Percentiles rank a stretch among this genome's conserved stretches.
Conservation (phyloP, 1,140 invertebrate genomes). For the Conopomorpha cramerella region DNA sequence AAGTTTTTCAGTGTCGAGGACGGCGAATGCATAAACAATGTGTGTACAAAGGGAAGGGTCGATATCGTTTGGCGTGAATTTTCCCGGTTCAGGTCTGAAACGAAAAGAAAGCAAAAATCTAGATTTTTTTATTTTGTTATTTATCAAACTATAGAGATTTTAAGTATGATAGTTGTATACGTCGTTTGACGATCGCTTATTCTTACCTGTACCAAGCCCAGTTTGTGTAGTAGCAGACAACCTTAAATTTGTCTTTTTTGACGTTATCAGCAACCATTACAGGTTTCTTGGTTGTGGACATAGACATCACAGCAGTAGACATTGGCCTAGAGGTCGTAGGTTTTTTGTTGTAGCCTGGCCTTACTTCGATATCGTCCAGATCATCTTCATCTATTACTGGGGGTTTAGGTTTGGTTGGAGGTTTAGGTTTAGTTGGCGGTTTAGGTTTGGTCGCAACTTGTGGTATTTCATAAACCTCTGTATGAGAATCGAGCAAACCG, state of each 20-base stretch:
- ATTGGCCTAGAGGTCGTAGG: conserved; percentile 4
- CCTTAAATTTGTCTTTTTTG: conserved; percentile 64
- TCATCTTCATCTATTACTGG: conserved; percentile 21
- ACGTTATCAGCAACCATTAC: conserved; percentile 48
- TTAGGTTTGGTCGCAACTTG: too few species aligned
- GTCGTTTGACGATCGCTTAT: too few species aligned
- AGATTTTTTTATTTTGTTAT: too few species aligned
- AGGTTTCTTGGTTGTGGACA: conserved; percentile 14
- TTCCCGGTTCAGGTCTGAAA: conserved; percentile 72
- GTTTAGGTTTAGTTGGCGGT: too few species aligned
- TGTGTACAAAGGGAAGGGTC: conserved; percentile 86
- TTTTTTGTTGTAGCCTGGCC: conserved; percentile 14
- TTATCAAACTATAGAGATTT: too few species aligned
- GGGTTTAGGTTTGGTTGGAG: too few species aligned
- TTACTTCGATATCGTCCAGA: conserved; percentile 42
- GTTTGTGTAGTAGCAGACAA: conserved; percentile 92
- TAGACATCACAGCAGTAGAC: conserved; percentile 28
- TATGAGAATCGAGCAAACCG: conserved; percentile 60
- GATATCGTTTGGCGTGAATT: conserved; percentile 82
- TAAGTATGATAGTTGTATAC: too few species aligned
- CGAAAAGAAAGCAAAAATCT: too few species aligned
- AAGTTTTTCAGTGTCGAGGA: conserved; percentile 75
- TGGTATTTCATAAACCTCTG: too few species aligned
- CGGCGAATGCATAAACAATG: conserved; percentile 90
- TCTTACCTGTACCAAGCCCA: conserved; percentile 88